A percentile compares a stretch with the other conserved stretches of the same genome.
Conservation (phyloP, 2,113 vertebrate species). For the Aix galericulata region DNA sequence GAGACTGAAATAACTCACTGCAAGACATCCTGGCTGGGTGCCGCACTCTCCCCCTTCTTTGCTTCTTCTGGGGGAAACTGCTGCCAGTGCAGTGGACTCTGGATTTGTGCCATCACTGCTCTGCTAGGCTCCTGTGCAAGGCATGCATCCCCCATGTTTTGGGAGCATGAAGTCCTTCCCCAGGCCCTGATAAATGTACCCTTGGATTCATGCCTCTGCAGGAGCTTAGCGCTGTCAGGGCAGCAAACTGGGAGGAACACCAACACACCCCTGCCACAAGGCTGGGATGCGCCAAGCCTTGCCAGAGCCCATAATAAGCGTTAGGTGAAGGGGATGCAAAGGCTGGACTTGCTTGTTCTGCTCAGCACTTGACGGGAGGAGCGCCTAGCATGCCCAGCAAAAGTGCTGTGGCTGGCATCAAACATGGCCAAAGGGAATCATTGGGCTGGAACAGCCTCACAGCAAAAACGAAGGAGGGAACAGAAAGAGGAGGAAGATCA, state of each 20-base stretch:
- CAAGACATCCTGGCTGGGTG: constrained; percentile 26
- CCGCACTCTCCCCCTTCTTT: constrained; percentile 41
- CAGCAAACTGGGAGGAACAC: background rate
- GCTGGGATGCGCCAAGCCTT: background rate
- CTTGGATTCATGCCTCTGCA: background rate
- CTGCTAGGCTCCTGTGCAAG: background rate
- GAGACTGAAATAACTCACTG: background rate
- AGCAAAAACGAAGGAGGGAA: background rate
- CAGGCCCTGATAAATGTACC: background rate
- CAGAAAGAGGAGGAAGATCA: background rate
- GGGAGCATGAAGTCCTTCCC: background rate
- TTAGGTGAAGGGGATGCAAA: background rate
- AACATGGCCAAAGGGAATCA: background rate
- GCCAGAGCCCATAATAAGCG: background rate
- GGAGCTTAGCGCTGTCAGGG: background rate
- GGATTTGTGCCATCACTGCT: background rate
- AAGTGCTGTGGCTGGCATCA: rapidly evolving
- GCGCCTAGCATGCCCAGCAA: rapidly evolving
- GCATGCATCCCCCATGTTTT: background rate
- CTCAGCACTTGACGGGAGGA: background rate
- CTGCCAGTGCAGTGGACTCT: background rate
- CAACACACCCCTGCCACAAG: rapidly evolving
- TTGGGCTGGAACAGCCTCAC: background rate
- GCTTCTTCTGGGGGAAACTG: background rate
- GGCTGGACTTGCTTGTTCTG: background rate